These are phyloP conservation scores for Drosophila willistoni DNA, from an alignment of 1,140 invertebrate genomes.

Conservation along the genomic window DNA sequence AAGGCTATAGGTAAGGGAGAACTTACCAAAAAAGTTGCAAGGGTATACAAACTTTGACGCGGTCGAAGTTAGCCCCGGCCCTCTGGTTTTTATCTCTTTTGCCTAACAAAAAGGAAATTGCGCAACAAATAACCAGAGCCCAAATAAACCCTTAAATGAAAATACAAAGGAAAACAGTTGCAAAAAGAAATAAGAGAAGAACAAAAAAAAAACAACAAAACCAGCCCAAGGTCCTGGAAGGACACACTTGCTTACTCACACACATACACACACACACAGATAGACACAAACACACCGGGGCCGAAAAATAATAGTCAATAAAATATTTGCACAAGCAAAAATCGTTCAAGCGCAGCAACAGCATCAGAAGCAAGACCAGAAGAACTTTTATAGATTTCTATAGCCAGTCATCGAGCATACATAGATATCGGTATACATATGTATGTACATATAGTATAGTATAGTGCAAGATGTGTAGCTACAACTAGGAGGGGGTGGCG, in stretches of 20 bases:
- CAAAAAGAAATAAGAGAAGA: background rate
- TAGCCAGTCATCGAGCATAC: constrained; percentile 28
- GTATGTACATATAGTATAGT: constrained; percentile 28
- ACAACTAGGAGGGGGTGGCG: constrained; percentile 39
- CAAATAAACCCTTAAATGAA: constrained; percentile 56
- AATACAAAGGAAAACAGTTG: constrained; percentile 20
- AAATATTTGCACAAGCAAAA: constrained; percentile 77
- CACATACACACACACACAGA: constrained; percentile 25
- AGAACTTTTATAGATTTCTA: constrained; percentile 54
- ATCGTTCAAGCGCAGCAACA: constrained; percentile 58
- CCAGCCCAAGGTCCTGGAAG: constrained; percentile 39
- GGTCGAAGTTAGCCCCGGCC: no score
- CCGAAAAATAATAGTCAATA: constrained; percentile 78
- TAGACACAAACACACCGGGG: constrained; percentile 40
- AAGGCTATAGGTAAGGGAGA: no score
- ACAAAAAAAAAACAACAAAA: background rate
- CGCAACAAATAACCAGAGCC: constrained; percentile 46
- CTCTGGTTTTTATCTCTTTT: constrained; percentile 33
- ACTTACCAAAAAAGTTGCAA: no score
- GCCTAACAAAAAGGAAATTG: constrained; percentile 45
- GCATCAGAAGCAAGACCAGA: background rate
- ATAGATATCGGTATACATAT: constrained; percentile 24
- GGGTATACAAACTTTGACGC: no score
- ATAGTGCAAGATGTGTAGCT: constrained; percentile 31
- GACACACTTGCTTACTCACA: constrained; percentile 23